phyloP scores from a whole-genome alignment of 2,888 invertebrate species.

The Acanthosepion lycidas region DNA sequence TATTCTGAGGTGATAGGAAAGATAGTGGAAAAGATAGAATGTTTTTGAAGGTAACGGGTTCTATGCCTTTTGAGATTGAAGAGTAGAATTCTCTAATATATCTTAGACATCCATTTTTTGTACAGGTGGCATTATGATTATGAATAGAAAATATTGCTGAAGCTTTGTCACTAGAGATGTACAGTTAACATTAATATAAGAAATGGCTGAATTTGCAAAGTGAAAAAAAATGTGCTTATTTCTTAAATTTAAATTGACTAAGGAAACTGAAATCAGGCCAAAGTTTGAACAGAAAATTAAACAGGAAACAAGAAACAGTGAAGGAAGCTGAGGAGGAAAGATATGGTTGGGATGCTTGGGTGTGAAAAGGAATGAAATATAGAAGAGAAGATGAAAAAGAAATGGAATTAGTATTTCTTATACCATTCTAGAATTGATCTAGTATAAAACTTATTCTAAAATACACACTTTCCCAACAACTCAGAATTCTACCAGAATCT shows the following conservation, averaged over 20 bases:
- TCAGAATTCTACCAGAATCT: not conserved
- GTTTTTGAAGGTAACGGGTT: too few relatives aligned
- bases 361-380: not conserved
- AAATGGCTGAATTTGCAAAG: slow-evolving; percentile 33
- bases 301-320: not conserved
- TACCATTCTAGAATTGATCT: not conserved
- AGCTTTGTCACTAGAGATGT: not conserved
- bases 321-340: not conserved
- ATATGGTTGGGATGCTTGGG: not conserved
- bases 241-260: not conserved
- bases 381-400: not conserved
- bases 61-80: too few relatives aligned
- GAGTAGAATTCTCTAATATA: too few relatives aligned
- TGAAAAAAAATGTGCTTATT: not conserved
- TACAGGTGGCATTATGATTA: not conserved
- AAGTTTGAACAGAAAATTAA: not conserved
- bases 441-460: not conserved
- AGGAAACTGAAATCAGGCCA: not conserved
- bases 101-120: not conserved
- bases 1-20: too few relatives aligned
- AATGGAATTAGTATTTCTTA: not conserved
- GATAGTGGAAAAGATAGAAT: too few relatives aligned
- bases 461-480: not conserved
- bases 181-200: not conserved
- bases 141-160: not conserved